Conservation (phyloP, 2,888 invertebrate genomes). For the Carterocephalus palaemon region DNA sequence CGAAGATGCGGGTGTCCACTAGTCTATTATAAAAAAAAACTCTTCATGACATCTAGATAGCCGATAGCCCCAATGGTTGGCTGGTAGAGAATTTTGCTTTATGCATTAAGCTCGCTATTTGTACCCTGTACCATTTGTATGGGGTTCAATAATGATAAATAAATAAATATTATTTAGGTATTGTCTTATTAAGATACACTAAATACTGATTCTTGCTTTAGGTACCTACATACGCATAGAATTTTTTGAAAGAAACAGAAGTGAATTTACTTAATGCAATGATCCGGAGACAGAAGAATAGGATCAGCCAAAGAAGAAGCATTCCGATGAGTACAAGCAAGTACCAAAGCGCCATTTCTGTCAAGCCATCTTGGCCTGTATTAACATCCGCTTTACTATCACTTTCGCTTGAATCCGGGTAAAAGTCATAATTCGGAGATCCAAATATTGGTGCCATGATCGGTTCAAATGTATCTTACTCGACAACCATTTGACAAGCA, state of each 20-base stretch:
- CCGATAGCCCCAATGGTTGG: too few relatives aligned
- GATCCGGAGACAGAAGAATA: constrained; percentile 60
- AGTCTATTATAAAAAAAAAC: too few relatives aligned
- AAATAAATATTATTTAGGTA: too few relatives aligned
- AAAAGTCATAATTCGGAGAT: constrained; percentile 45
- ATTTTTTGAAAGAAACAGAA: background rate
- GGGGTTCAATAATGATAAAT: too few relatives aligned
- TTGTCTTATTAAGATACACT: too few relatives aligned
- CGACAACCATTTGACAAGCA: constrained; percentile 37
- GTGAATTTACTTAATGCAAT: constrained; percentile 49
- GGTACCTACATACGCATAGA: too few relatives aligned
- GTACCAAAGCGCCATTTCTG: constrained; percentile 63
- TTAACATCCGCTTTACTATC: constrained; percentile 33
- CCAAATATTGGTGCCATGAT: constrained; percentile 60
- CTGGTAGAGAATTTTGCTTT: too few relatives aligned
- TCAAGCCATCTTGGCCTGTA: constrained; percentile 33
- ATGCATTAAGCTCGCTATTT: too few relatives aligned
- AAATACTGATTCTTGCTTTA: too few relatives aligned
- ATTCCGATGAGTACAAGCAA: constrained; percentile 53
- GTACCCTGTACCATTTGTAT: too few relatives aligned
- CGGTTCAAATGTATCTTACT: constrained; percentile 23
- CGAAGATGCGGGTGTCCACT: too few relatives aligned
- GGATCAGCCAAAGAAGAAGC: constrained; percentile 57
- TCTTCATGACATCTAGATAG: too few relatives aligned
- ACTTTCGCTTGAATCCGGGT: constrained; percentile 28